These are phyloP conservation scores for Nixonia krombeini DNA, from an alignment of 1,140 invertebrate genomes.

Conservation along the genomic window DNA sequence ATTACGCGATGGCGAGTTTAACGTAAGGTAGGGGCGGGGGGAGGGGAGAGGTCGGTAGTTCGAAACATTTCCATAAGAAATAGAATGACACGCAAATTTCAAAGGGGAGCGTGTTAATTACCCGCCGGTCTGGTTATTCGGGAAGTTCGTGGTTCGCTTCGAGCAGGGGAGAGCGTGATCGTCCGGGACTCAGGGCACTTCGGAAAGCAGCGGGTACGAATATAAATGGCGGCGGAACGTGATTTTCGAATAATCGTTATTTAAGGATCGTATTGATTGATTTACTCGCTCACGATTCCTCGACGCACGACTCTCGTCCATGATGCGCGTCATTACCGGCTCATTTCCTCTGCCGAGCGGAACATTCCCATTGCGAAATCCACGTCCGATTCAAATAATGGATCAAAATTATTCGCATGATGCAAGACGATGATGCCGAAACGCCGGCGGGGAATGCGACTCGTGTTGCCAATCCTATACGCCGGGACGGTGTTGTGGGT, in stretches of 20 bases:
- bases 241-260: constrained; percentile 50
- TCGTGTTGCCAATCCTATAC: no score
- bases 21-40: no score
- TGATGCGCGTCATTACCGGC: constrained; percentile 30
- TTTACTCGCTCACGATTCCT: constrained; percentile 42
- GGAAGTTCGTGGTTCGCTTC: constrained; percentile 27
- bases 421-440: no score
- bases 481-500: no score
- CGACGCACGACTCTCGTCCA: constrained; percentile 17
- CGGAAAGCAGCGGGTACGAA: constrained; percentile 43
- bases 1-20: no score
- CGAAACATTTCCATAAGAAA: constrained; percentile 28
- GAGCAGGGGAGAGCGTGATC: constrained; percentile 46
- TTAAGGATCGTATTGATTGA: constrained; percentile 51
- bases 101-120: constrained; percentile 47
- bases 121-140: constrained; percentile 34
- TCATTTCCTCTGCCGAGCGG: constrained; percentile 29
- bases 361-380: background rate
- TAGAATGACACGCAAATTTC: constrained; percentile 21
- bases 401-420: background rate
- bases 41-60: no score
- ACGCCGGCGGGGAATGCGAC: no score
- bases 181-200: constrained; percentile 45
- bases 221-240: constrained; percentile 44
- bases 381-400: background rate